These are phyloP conservation scores for Speoplatyrhinus poulsoni DNA, from an alignment of 2,113 vertebrate genomes.

Conservation along the genomic window DNA sequence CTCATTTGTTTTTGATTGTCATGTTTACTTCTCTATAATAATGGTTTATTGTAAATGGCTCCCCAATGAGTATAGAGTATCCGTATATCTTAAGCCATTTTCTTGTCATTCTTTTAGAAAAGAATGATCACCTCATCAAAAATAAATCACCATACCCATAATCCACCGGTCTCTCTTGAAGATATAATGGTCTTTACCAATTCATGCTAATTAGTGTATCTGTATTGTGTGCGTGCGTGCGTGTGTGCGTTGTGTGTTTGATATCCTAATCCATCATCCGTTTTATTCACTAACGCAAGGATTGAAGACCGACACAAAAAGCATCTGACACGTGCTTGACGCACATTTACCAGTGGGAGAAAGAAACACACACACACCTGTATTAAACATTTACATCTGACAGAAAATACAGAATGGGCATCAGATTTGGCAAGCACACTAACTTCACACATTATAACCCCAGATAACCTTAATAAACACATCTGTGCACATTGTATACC, in stretches of 20 bases:
- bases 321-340: background rate
- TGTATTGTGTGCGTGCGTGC: conserved; percentile 11
- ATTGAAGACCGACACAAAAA: conserved; percentile 1
- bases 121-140: background rate
- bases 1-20: no score
- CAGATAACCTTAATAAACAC: no score
- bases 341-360: conserved; percentile 14
- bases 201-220: conserved; percentile 43
- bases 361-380: conserved; percentile 17
- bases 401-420: no score
- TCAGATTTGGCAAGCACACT: no score
- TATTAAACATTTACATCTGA: no score
- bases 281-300: conserved; percentile 44
- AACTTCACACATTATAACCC: no score
- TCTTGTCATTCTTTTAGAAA: no score
- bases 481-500: no score
- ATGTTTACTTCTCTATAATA: no score
- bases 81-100: no score
- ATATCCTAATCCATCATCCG: conserved; percentile 48
- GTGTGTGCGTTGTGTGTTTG: conserved; percentile 32
- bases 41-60: no score
- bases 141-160: background rate
- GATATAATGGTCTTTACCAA: conserved; percentile 13
- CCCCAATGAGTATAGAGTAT: no score
- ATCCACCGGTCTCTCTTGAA: conserved; percentile 8